These are phyloP conservation scores for Anableps anableps DNA, from an alignment of 2,797 vertebrate genomes.

Conservation along the genomic window DNA sequence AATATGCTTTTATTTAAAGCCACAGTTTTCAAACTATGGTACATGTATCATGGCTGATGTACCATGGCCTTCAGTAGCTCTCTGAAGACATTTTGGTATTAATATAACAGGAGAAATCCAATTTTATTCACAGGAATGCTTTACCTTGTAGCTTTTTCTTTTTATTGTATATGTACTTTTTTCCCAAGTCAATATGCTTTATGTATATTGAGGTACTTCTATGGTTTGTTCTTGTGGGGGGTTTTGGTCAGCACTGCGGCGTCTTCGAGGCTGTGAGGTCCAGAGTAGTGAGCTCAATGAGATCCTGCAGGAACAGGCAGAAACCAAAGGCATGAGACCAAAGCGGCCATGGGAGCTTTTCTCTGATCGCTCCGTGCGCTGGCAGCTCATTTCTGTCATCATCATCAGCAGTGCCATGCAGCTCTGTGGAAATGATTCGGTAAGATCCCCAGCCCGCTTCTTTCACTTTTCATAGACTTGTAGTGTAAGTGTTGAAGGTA, in stretches of 20 bases:
- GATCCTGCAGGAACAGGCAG: slow-evolving; percentile 85
- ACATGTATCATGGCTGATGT: not conserved
- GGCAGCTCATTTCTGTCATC: slow-evolving; percentile 86
- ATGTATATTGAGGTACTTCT: not conserved
- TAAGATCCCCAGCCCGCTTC: slow-evolving; percentile 67
- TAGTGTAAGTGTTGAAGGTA: not conserved
- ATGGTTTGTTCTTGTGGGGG: not conserved
- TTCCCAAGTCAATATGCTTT: not conserved
- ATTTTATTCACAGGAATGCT: not conserved
- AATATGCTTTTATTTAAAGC: not conserved
- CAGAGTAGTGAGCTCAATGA: slow-evolving; percentile 85
- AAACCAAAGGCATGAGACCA: slow-evolving; percentile 73
- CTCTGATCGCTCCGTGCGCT: slow-evolving; percentile 77
- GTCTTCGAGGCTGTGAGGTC: slow-evolving; percentile 82
- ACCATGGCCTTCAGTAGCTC: not conserved
- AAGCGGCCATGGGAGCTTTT: slow-evolving; percentile 85
- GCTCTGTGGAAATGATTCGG: slow-evolving; percentile 90
- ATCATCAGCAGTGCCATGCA: slow-evolving; percentile 91
- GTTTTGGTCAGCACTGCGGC: slow-evolving; percentile 79
- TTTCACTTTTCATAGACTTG: not conserved
- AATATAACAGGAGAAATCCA: not conserved
- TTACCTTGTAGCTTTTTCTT: not conserved
- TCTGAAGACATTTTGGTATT: not conserved
- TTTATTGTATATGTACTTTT: not conserved
- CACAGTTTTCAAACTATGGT: not conserved